These are phyloP conservation scores for Drosophila takahashii DNA, from an alignment of 1,140 invertebrate species.

Conservation along the genomic window DNA sequence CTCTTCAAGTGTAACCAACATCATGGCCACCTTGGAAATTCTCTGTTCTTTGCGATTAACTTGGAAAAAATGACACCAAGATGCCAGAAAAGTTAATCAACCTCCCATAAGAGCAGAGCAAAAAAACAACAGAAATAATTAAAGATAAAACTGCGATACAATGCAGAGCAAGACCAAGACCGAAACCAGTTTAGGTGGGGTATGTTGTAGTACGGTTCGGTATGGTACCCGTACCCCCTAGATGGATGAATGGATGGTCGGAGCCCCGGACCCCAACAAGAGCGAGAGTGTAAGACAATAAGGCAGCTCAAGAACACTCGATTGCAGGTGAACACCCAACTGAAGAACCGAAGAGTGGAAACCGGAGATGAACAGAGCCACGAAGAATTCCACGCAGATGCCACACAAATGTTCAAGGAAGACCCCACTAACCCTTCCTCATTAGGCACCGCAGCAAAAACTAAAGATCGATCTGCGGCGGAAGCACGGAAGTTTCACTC, in stretches of 20 bases:
- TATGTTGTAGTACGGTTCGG: constrained; percentile 3
- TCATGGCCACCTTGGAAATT: not conserved
- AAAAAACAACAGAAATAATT: constrained; percentile 53
- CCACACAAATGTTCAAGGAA: constrained; percentile 66
- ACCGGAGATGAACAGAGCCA: constrained; percentile 44
- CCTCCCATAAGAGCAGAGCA: constrained; percentile 3
- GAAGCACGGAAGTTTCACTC: constrained; percentile 62
- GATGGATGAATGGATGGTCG: constrained; percentile 15
- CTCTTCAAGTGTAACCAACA: constrained; percentile 14
- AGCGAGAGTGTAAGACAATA: constrained; percentile 68
- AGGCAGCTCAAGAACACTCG: constrained; percentile 67
- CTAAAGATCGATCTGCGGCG: constrained; percentile 50
- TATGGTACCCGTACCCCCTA: constrained; percentile 19
- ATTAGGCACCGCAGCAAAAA: constrained; percentile 18
- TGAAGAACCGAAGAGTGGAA: constrained; percentile 21
- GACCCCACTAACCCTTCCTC: constrained; percentile 37
- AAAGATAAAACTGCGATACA: constrained; percentile 51
- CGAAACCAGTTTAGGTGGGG: constrained; percentile 71
- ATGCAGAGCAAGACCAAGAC: constrained; percentile 57
- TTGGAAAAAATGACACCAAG: constrained; percentile 3
- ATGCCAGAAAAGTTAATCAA: constrained; percentile 27
- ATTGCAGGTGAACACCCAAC: constrained; percentile 38
- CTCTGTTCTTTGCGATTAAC: not conserved
- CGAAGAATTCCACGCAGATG: constrained; percentile 48
- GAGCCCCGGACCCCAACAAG: constrained; percentile 52